A percentile compares a stretch with the other conserved stretches of the same genome.
Conservation (phyloP, 2,888 invertebrate genomes). For the Marasmarcha lunaedactyla region DNA sequence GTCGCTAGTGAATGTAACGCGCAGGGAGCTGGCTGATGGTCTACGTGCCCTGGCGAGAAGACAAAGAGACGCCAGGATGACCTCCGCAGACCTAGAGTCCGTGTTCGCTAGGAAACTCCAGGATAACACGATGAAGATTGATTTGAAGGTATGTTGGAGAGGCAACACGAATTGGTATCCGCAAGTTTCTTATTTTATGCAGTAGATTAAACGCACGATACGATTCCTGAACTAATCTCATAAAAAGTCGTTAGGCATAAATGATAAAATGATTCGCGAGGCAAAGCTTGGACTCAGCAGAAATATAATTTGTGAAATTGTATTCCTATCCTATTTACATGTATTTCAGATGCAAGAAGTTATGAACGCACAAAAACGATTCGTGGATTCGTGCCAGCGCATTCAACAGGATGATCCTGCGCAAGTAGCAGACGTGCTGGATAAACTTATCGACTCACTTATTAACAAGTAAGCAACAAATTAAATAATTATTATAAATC, state of each 20-base stretch:
- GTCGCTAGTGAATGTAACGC: constrained; percentile 61
- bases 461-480: constrained; percentile 68
- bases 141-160: constrained; percentile 46
- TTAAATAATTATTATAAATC: constrained; percentile 23
- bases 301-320: no score
- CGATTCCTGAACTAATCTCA: no score
- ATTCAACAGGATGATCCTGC: constrained; percentile 75
- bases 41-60: constrained; percentile 46
- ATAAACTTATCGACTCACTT: constrained; percentile 72
- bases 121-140: constrained; percentile 50
- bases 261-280: no score
- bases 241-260: no score
- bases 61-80: constrained; percentile 45
- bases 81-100: constrained; percentile 43
- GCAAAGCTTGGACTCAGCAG: no score
- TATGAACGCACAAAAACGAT: constrained; percentile 71
- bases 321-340: no score
- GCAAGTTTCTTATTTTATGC: no score
- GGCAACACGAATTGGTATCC: no score
- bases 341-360: constrained; percentile 71
- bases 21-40: constrained; percentile 66
- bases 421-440: constrained; percentile 72
- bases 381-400: constrained; percentile 75
- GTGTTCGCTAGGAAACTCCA: constrained; percentile 39
- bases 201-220: no score